phyloP scores from a whole-genome alignment of 1,140 invertebrate genomes.

The Lordiphosa stackelbergi region DNA sequence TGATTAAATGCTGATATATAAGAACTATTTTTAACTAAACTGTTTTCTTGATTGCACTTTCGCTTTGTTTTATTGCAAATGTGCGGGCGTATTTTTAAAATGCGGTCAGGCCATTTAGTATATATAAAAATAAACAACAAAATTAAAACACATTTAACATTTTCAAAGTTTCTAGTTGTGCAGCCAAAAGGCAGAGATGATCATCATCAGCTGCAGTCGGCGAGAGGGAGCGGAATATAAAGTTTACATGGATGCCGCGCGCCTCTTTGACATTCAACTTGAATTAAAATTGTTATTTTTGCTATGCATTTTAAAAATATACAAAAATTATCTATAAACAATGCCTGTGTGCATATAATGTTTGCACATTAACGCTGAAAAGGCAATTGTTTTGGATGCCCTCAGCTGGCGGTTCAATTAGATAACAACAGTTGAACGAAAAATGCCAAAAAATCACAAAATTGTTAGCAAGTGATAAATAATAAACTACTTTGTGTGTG shows the following conservation, averaged over 20 bases:
- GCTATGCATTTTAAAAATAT: constrained; percentile 7
- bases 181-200: constrained; percentile 1
- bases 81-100: constrained; percentile 37
- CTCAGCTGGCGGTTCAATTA: too few relatives aligned
- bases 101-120: constrained; percentile 41
- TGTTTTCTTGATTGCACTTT: constrained; percentile 42
- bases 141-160: constrained; percentile 29
- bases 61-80: constrained; percentile 28
- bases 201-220: background rate
- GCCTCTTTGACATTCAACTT: constrained; percentile 13
- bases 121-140: constrained; percentile 27
- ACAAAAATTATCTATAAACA: constrained; percentile 2
- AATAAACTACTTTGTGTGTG: too few relatives aligned
- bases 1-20: too few relatives aligned
- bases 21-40: constrained; percentile 49
- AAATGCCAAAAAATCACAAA: too few relatives aligned
- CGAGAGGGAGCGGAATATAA: background rate
- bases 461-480: too few relatives aligned
- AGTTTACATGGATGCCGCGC: background rate
- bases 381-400: too few relatives aligned
- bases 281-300: constrained; percentile 1
- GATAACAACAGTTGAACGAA: too few relatives aligned
- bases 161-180: background rate
- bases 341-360: background rate
- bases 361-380: background rate